Evolutionary conservation across 2,888 invertebrate species (phyloP).

Genomic region (Lordiphosa andalusiaca): DNA sequence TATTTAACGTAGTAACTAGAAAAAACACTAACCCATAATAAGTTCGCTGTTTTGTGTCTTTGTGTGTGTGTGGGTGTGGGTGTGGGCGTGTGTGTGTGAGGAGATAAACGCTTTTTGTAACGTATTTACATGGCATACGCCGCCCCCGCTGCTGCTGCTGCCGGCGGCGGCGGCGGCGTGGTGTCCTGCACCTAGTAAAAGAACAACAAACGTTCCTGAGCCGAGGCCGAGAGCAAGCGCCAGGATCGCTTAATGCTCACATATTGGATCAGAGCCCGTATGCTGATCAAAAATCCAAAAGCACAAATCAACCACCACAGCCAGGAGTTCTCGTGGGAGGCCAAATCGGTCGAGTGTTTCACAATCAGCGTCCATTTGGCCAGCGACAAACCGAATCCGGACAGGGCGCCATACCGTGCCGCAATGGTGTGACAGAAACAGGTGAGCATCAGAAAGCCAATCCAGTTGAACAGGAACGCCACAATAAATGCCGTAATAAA

Average conservation of each 20-base stretch:
- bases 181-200: constrained; percentile 84
- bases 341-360: constrained; percentile 93
- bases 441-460: constrained; percentile 94
- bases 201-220: constrained; percentile 92
- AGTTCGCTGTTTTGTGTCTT: constrained; percentile 32
- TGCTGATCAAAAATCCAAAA: constrained; percentile 92
- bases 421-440: constrained; percentile 97
- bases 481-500: constrained; percentile 96
- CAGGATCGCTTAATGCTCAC: constrained; percentile 93
- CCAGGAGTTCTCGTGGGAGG: constrained; percentile 93
- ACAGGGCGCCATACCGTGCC: constrained; percentile 94
- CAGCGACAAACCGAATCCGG: constrained; percentile 94
- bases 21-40: constrained; percentile 59
- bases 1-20: constrained; percentile 66
- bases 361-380: constrained; percentile 98
- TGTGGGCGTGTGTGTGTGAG: too few species aligned
- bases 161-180: too few species aligned
- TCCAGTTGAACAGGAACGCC: constrained; percentile 97
- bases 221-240: constrained; percentile 91
- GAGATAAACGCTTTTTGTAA: constrained; percentile 8
- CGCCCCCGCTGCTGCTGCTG: neutral
- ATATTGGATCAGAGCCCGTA: constrained; percentile 92
- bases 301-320: constrained; percentile 96
- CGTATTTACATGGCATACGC: constrained; percentile 48
- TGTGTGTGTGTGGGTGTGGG: constrained; percentile 11